Conservation (phyloP, 2,888 invertebrate species). For the Cheilosia urbana region DNA sequence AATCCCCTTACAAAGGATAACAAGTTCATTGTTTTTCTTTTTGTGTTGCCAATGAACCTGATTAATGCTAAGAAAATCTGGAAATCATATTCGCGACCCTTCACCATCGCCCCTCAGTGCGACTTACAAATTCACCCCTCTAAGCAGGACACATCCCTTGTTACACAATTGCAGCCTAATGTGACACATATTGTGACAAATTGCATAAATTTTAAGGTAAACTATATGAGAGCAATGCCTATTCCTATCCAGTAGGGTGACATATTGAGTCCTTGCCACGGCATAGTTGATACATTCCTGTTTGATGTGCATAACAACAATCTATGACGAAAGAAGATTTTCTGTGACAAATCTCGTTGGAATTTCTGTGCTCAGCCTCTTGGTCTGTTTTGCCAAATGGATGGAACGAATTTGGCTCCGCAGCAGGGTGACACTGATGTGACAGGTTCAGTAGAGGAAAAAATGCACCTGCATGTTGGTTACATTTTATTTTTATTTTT, state of each 20-base stretch:
- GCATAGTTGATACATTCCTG: constrained; percentile 39
- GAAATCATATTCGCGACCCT: not conserved
- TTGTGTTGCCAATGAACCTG: constrained; percentile 68
- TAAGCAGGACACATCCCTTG: constrained; percentile 38
- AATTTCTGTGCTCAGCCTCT: constrained; percentile 63
- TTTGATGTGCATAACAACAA: constrained; percentile 80
- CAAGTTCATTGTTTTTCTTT: constrained; percentile 60
- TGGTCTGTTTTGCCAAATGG: constrained; percentile 82
- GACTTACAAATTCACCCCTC: constrained; percentile 39
- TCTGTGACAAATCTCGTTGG: constrained; percentile 77
- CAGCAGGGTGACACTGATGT: too few species aligned
- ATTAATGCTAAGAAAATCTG: constrained; percentile 69
- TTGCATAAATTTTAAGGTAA: constrained; percentile 79
- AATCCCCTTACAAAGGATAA: constrained; percentile 48
- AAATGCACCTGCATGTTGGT: constrained; percentile 82
- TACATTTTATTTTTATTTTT: constrained; percentile 27
- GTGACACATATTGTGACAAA: constrained; percentile 84
- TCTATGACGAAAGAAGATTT: constrained; percentile 83
- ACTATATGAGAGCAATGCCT: not conserved
- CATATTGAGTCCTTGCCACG: constrained; percentile 32
- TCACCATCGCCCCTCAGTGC: not conserved
- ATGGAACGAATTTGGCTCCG: constrained; percentile 80
- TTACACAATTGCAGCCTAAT: constrained; percentile 82
- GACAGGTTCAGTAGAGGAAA: constrained; percentile 47
- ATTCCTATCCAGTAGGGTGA: constrained; percentile 51